Base-by-base conservation (phyloP, 2,888 invertebrate species). In the Lathronympha strigana region DNA sequence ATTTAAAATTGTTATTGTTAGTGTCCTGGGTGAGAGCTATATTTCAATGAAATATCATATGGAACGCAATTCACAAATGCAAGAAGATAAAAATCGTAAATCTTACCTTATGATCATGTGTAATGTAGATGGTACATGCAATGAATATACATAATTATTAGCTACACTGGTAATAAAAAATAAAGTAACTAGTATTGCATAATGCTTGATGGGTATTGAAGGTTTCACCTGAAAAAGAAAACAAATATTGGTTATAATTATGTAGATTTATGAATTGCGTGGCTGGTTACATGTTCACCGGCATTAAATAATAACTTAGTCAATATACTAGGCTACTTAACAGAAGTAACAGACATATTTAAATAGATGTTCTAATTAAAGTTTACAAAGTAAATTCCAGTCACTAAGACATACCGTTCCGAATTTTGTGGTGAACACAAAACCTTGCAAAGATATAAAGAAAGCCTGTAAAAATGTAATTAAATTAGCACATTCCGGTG, bases 31-130 rank as follows among this genome's bases (percentile, higher is more conserved):
- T n/a, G n/a, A n/a, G n/a, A n/a, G n/a, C n/a, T n/a, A n/a, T n/a
- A n/a, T n/a, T n/a, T n/a, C n/a, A n/a, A n/a, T n/a, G n/a, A n/a
- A n/a, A n/a, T n/a, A n/a, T n/a, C n/a, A n/a, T n/a, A n/a, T n/a
- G n/a, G n/a, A n/a, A n/a, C n/a, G n/a, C n/a, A n/a, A n/a, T n/a
- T n/a, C n/a, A n/a, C n/a, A n/a, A n/a, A n/a, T n/a, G n/a, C n/a
- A n/a, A n/a, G n/a, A n/a, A n/a, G 28, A 28, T 28, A 4, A 17
- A 25, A 19, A 31, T 43, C n/a, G n/a, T n/a, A n/a, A n/a, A n/a
- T 51, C 68, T 71, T 84, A 92, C 92, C 92, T 83, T 81, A 92
- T 91, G 61, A 92, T 91, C 90, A 91, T 92, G 76, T 92, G 92
- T 55, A 92, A 78, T 1, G 92, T 92, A 5, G 92, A 87, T 67